Base-by-base conservation (phyloP, 2,113 vertebrate species). In the Xenus cinereus region DNA sequence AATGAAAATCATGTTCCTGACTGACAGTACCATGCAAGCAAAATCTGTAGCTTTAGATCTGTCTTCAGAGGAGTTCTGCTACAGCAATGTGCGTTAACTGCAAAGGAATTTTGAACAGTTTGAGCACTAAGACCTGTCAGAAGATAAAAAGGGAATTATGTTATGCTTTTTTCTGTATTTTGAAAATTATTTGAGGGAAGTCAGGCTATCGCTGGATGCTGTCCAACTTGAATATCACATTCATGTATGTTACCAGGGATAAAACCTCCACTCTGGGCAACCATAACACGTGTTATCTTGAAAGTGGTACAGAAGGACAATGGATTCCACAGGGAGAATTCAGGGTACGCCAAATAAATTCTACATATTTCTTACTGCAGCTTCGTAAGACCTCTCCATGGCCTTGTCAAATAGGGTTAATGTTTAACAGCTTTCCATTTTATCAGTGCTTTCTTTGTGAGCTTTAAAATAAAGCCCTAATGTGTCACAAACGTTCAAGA, bases 41-140 rank as follows among this genome's bases (percentile, higher is more conserved):
- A 95, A 95, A 92, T 95, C 89, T 97, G 90, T 83, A 91, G 84
- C 86, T 89, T 96, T 72, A 94, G 85, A 93, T 92, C 46, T 92
- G 64, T 67, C 90, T 94, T 87, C 94, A 92, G 88, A 89, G 27
- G 39, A 93, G 69, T 74, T 95, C 50, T 89, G 74, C 84, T 92
- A 79, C 39, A 84, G 90, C 73, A 66, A 45, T 8, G 37, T 43
- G 73, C 0, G 3, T 41, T 94, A 93, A 87, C 92, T 57, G 90
- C 73, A 96, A 82, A 92, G 67, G 69, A 93, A 92, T 79, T 95
- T 90, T 71, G 82, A 92, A 77, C 77, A 95, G 64, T 95, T 89
- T 93, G 69, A 91, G 84, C 69, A 84, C 53, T 54, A 76, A 37
- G 57, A 93, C 63, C 79, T 87, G 90, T 75, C 90, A 97, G 84